Evolutionary conservation across 64 coral and sea anemone genomes (phyloP).

Genomic region (Stichodactyla mertensii): DNA sequence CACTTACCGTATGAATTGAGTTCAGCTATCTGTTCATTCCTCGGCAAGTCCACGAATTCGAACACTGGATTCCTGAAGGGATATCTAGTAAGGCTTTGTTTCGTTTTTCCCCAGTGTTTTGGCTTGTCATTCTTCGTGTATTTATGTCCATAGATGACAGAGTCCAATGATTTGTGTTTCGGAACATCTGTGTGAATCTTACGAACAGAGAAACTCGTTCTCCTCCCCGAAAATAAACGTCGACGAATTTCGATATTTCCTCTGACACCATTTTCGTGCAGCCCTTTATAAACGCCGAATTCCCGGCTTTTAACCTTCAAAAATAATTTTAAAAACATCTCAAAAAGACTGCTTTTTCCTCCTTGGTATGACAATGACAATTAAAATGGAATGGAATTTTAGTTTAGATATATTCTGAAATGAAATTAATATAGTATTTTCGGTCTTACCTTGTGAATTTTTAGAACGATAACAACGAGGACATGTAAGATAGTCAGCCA

Average conservation of each 20-base stretch:
- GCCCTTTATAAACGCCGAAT: background rate
- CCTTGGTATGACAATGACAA: background rate
- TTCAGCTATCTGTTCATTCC: background rate
- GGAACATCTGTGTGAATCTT: background rate
- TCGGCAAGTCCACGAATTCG: background rate
- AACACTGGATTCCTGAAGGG: background rate
- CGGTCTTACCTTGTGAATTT: background rate
- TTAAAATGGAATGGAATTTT: background rate
- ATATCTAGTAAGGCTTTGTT: background rate
- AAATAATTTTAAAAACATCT: background rate
- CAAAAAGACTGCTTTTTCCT: background rate
- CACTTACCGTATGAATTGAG: conserved; percentile 4
- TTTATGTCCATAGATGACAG: background rate
- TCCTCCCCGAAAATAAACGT: background rate
- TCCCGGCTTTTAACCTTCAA: background rate
- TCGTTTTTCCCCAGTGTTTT: background rate
- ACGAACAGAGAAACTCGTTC: background rate
- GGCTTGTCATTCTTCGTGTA: background rate
- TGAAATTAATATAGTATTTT: conserved; percentile 1
- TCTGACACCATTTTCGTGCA: background rate
- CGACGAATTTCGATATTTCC: background rate
- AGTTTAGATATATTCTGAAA: background rate
- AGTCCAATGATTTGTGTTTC: background rate
- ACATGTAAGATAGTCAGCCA: background rate
- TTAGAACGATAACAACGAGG: background rate